A percentile compares a stretch with the other conserved stretches of the same genome.
Conservation (phyloP, 1,140 invertebrate species). For the Aphidius gifuensis region DNA sequence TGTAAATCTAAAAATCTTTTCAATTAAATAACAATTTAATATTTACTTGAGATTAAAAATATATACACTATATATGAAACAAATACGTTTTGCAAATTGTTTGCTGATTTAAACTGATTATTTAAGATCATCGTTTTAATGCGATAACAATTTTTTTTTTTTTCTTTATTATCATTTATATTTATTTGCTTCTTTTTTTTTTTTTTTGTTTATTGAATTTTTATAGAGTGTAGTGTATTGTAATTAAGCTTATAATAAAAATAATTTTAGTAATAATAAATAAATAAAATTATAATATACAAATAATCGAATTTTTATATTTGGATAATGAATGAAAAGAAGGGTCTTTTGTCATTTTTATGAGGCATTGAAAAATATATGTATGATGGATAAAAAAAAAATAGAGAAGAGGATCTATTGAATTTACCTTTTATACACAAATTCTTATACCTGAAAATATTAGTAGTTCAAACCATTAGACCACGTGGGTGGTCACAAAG, state of each 20-base stretch:
- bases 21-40: slow-evolving; percentile 40
- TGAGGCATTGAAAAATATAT: slow-evolving; percentile 8
- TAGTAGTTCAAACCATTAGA: not conserved
- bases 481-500: slow-evolving; percentile 39
- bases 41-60: slow-evolving; percentile 37
- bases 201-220: no score
- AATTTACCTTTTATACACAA: slow-evolving; percentile 30
- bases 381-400: not conserved
- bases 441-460: slow-evolving; percentile 20
- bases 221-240: no score
- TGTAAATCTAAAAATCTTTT: slow-evolving; percentile 26
- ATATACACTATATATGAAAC: slow-evolving; percentile 4
- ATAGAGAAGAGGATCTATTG: slow-evolving; percentile 18
- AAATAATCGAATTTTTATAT: no score
- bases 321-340: slow-evolving; percentile 18
- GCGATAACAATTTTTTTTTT: not conserved
- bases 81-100: slow-evolving; percentile 18
- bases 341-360: slow-evolving; percentile 42
- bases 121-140: not conserved
- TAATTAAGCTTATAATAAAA: no score
- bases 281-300: not conserved
- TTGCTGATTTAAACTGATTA: slow-evolving; percentile 7
- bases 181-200: no score
- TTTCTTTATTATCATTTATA: not conserved
- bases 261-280: not conserved